These are phyloP conservation scores for Dynastes grantii DNA, from an alignment of 2,888 invertebrate species.

Conservation along the genomic window DNA sequence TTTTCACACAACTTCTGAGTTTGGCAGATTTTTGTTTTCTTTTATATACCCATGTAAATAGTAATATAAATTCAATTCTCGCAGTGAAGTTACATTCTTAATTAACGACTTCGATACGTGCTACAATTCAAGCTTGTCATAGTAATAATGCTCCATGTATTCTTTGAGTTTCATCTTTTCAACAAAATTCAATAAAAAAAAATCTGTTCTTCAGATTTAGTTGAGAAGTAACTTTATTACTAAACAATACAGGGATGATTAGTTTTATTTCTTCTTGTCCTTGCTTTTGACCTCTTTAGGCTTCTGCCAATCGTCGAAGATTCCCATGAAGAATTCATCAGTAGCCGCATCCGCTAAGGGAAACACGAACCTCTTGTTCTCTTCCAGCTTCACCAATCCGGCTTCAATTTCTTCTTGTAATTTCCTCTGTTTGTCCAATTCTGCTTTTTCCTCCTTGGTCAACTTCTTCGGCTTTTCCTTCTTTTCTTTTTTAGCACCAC, in stretches of 20 bases:
- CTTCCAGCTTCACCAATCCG: conserved; percentile 60
- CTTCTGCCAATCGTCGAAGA: conserved; percentile 66
- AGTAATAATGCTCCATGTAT: too few species aligned
- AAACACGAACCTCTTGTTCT: conserved; percentile 66
- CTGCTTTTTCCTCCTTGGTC: conserved; percentile 62
- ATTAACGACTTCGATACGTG: too few species aligned
- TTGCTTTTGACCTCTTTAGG: conserved; percentile 45
- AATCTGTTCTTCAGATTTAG: neutral
- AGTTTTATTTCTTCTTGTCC: conserved; percentile 46
- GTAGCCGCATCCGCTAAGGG: conserved; percentile 66
- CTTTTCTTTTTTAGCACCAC: conserved; percentile 50
- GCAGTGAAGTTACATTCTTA: too few species aligned
- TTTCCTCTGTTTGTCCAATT: conserved; percentile 59
- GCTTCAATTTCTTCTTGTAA: conserved; percentile 61
- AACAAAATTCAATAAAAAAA: too few species aligned
- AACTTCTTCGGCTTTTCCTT: conserved; percentile 56
- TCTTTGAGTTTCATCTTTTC: too few species aligned
- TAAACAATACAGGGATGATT: neutral
- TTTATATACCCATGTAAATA: too few species aligned
- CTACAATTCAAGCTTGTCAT: too few species aligned
- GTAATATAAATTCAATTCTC: too few species aligned
- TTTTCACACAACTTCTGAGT: too few species aligned
- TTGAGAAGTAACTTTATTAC: neutral
- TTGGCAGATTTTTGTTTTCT: too few species aligned
- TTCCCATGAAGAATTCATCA: conserved; percentile 64